Evolutionary conservation across 2,797 vertebrate species (phyloP).

Genomic region (Syngnathus rostellatus): DNA sequence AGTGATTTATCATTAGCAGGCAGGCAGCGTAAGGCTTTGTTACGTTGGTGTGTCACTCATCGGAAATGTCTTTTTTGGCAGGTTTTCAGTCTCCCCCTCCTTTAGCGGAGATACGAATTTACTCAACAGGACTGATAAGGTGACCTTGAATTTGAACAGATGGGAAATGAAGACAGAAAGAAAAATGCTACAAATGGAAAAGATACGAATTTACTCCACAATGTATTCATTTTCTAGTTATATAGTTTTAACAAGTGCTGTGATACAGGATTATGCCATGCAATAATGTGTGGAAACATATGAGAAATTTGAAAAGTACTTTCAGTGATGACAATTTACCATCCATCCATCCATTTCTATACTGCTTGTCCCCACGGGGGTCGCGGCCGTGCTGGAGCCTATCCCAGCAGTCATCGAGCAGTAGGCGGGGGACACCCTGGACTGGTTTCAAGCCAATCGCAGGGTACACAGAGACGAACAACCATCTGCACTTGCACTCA

Average conservation of each 20-base stretch:
- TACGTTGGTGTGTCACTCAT: constrained; percentile 18
- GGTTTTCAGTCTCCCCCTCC: constrained; percentile 16
- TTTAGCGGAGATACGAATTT: constrained; percentile 16
- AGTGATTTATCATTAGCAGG: constrained; percentile 40
- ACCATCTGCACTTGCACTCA: no score
- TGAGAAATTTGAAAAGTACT: neutral
- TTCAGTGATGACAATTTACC: neutral
- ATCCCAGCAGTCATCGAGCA: no score
- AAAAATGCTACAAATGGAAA: constrained; percentile 21
- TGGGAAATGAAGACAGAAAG: constrained; percentile 10
- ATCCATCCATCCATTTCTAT: no score
- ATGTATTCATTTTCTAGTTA: neutral
- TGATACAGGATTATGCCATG: neutral
- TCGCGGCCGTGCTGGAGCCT: no score
- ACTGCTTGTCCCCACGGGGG: no score
- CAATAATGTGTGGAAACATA: neutral
- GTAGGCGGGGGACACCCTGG: no score
- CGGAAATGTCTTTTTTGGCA: constrained; percentile 28
- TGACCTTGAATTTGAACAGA: constrained; percentile 42
- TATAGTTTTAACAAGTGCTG: neutral
- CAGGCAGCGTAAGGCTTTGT: constrained; percentile 26
- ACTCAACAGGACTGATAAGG: constrained; percentile 11
- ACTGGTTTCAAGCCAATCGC: no score
- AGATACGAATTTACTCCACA: constrained; percentile 4
- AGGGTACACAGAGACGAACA: no score